A percentile compares a stretch with the other conserved stretches of the same genome.
Evolutionary conservation across 1,140 invertebrate species (phyloP).

Genomic region (Lethrus apterus): DNA sequence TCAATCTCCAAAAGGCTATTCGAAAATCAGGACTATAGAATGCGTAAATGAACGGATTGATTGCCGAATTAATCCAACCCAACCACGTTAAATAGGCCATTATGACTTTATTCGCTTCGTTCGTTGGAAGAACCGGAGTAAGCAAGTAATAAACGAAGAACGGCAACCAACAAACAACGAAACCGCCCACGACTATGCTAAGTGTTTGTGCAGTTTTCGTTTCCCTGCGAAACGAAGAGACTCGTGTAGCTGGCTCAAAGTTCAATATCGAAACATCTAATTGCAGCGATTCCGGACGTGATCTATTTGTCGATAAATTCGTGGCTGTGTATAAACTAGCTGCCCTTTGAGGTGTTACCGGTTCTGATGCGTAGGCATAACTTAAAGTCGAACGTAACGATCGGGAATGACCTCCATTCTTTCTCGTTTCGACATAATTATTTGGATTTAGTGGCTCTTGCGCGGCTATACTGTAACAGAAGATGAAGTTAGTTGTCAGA

Average conservation of each 20-base stretch:
- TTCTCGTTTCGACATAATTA: conserved; percentile 15
- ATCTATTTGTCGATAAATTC: conserved; percentile 23
- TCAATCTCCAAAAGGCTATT: conserved; percentile 73
- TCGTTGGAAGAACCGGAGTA: conserved; percentile 59
- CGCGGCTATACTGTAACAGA: conserved; percentile 14
- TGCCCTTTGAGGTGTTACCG: conserved; percentile 21
- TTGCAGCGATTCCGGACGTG: conserved; percentile 31
- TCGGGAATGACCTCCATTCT: conserved; percentile 16
- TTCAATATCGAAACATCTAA: conserved; percentile 35
- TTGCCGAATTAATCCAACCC: conserved; percentile 86
- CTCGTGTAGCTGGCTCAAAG: conserved; percentile 43
- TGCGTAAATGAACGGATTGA: conserved; percentile 83
- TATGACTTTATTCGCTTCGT: conserved; percentile 52
- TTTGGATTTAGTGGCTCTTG: conserved; percentile 20
- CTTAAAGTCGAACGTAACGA: conserved; percentile 26
- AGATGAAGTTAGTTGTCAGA: no score
- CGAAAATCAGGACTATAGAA: conserved; percentile 81
- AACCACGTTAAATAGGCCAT: conserved; percentile 84
- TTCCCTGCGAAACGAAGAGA: conserved; percentile 62
- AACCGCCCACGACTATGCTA: conserved; percentile 85
- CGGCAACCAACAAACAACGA: conserved; percentile 83
- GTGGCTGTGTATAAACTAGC: conserved; percentile 29
- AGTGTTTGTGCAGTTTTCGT: conserved; percentile 85
- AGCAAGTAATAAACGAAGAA: conserved; percentile 83
- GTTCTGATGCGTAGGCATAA: conserved; percentile 30